phyloP scores from a whole-genome alignment of 2,888 invertebrate species.

The Napeogenes sylphis region DNA sequence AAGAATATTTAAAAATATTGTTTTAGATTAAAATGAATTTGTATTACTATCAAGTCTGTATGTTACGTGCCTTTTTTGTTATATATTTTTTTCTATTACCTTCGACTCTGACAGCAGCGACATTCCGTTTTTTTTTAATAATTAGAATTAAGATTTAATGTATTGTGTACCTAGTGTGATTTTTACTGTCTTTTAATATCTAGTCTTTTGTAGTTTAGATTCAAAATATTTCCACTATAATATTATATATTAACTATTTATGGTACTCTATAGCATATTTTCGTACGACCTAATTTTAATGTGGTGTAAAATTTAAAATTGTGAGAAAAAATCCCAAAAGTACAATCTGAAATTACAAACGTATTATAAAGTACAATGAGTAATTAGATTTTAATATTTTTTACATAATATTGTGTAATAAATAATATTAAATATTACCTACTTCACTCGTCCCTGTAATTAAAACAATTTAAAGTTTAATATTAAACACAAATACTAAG shows the following conservation, averaged over 20 bases:
- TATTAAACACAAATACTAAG: too few species aligned
- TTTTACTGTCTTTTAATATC: constrained; percentile 38
- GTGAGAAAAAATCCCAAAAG: constrained; percentile 8
- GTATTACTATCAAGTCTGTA: constrained; percentile 4
- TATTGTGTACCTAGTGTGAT: constrained; percentile 19
- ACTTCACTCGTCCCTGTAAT: constrained; percentile 1
- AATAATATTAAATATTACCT: background rate
- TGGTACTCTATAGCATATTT: constrained; percentile 7
- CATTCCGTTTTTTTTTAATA: constrained; percentile 24
- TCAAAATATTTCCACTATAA: constrained; percentile 11
- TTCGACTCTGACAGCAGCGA: constrained; percentile 6
- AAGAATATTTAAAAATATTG: constrained; percentile 26
- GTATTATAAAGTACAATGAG: constrained; percentile 1
- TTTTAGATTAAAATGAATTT: background rate
- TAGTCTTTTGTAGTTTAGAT: constrained; percentile 42
- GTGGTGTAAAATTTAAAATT: constrained; percentile 1
- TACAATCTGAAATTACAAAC: constrained; percentile 1
- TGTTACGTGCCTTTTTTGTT: constrained; percentile 19
- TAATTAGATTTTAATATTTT: background rate
- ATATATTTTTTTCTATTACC: constrained; percentile 12
- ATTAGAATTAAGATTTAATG: constrained; percentile 20
- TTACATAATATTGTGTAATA: background rate
- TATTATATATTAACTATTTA: constrained; percentile 5
- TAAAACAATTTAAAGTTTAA: background rate
- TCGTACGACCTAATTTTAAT: constrained; percentile 8